These are phyloP conservation scores for Arctia plantaginis DNA, from an alignment of 2,888 invertebrate genomes.

Conservation along the genomic window DNA sequence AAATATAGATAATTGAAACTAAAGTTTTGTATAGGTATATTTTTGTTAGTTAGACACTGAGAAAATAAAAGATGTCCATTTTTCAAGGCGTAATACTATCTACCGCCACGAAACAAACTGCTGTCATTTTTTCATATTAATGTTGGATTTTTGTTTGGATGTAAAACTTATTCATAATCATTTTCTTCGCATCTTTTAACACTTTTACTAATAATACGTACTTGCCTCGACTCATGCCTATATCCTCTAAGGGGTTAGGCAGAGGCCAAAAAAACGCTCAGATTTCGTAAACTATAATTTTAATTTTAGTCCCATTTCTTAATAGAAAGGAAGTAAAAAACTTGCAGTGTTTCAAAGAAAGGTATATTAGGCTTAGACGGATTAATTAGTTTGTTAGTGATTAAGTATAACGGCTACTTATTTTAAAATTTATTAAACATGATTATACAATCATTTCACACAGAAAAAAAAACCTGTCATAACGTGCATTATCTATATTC, in stretches of 20 bases:
- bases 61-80: neutral
- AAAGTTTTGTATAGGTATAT: neutral
- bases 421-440: too few species aligned
- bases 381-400: too few species aligned
- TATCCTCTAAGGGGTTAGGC: neutral
- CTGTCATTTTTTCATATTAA: neutral
- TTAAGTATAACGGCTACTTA: too few species aligned
- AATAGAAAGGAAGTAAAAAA: too few species aligned
- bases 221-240: neutral
- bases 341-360: too few species aligned
- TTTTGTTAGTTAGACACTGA: neutral
- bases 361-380: too few species aligned
- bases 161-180: neutral
- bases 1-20: neutral
- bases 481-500: neutral
- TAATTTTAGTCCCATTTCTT: too few species aligned
- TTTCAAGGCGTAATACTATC: neutral
- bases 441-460: too few species aligned
- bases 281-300: too few species aligned
- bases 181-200: neutral
- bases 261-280: neutral
- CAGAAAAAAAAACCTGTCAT: neutral
- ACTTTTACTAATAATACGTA: neutral
- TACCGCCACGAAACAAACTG: neutral
- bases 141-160: neutral